Evolutionary conservation across 53 echinoderm and acorn worm genomes (phyloP).

Genomic region (Apostichopus leukothele): DNA sequence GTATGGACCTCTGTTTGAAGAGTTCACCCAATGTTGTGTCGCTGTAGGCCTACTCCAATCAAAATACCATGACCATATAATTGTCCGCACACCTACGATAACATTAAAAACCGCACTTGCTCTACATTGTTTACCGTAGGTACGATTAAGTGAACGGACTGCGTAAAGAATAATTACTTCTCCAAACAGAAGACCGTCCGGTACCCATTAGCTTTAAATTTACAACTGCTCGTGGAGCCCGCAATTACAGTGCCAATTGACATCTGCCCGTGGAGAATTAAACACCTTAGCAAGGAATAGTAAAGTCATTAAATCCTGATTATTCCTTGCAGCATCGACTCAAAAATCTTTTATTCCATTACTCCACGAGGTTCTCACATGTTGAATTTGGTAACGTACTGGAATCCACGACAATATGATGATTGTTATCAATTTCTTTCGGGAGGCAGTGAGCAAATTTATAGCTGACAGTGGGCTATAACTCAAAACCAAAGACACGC

Average conservation of each 20-base stretch:
- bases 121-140: too few relatives aligned
- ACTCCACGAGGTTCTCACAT: neutral
- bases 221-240: neutral
- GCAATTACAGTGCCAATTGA: neutral
- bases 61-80: too few relatives aligned
- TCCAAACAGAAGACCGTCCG: neutral
- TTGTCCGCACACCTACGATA: too few relatives aligned
- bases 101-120: too few relatives aligned
- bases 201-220: slow-evolving; percentile 7
- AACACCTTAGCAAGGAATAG: slow-evolving; percentile 7
- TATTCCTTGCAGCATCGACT: neutral
- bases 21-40: too few relatives aligned
- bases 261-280: slow-evolving; percentile 22
- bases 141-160: neutral
- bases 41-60: too few relatives aligned
- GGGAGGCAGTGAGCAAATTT: neutral
- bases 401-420: neutral
- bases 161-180: slow-evolving; percentile 27
- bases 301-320: neutral
- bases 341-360: neutral
- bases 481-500: neutral
- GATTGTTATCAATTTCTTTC: neutral
- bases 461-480: neutral
- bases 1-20: too few relatives aligned
- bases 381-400: neutral